Percentiles rank a stretch among this genome's conserved stretches.
phyloP scores from a whole-genome alignment of 2,888 invertebrate genomes.

The Chaetogeoica ovagalla region DNA sequence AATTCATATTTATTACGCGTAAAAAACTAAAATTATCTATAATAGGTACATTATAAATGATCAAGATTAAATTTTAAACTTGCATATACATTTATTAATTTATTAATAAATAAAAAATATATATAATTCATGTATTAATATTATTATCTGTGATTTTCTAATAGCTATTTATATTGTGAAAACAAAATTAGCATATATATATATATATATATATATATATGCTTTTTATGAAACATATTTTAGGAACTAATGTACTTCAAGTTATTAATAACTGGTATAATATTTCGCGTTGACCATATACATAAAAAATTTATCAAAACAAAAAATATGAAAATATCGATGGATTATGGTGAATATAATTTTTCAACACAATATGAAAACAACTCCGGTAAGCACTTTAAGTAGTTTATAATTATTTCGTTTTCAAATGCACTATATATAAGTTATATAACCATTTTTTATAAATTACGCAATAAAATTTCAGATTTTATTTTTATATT shows the following conservation, averaged over 20 bases:
- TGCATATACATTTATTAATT: too few relatives aligned
- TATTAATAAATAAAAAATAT: too few relatives aligned
- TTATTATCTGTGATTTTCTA: too few relatives aligned
- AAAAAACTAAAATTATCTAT: too few relatives aligned
- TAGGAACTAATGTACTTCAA: conserved; percentile 10
- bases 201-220: neutral
- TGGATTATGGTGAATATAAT: conserved; percentile 39
- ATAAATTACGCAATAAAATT: too few relatives aligned
- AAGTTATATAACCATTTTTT: too few relatives aligned
- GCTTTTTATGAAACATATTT: neutral
- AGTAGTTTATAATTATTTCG: too few relatives aligned
- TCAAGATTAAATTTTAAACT: too few relatives aligned
- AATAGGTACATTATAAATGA: too few relatives aligned
- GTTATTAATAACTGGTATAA: conserved; percentile 27
- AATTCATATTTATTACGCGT: too few relatives aligned
- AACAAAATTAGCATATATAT: neutral
- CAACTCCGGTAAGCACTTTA: neutral
- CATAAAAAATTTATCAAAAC: conserved; percentile 3
- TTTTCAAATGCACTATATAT: too few relatives aligned
- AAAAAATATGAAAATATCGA: conserved; percentile 28
- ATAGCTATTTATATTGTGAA: neutral
- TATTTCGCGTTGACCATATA: conserved; percentile 14
- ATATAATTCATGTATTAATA: too few relatives aligned
- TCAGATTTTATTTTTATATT: neutral
- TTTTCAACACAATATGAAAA: neutral